A percentile compares a stretch with the other conserved stretches of the same genome.
Conservation (phyloP, 2,797 vertebrate species). For the Phalanger gymnotis region DNA sequence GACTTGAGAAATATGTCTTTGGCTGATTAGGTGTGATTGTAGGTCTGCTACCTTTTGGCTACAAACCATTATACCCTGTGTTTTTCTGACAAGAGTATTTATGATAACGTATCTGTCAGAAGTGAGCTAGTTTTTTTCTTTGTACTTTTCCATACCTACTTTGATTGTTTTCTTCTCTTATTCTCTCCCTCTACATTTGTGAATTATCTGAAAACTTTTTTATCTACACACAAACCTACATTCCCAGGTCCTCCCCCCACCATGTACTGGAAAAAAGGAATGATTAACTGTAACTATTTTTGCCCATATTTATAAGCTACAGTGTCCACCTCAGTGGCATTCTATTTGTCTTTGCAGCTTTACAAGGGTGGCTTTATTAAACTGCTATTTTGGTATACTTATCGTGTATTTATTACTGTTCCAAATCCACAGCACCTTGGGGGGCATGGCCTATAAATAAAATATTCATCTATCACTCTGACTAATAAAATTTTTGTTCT, state of each 20-base stretch:
- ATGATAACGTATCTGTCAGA: background rate
- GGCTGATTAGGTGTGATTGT: background rate
- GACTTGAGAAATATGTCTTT: background rate
- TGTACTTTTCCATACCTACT: background rate
- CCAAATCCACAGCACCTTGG: background rate
- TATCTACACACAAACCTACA: background rate
- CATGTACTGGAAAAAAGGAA: background rate
- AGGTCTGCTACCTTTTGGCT: background rate
- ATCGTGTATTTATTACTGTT: conserved; percentile 1
- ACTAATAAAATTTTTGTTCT: conserved; percentile 1
- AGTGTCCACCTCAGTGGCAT: background rate
- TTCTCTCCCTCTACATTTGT: background rate
- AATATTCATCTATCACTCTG: conserved; percentile 26
- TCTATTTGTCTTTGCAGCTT: background rate
- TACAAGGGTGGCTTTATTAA: conserved; percentile 15
- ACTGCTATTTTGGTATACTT: conserved; percentile 5
- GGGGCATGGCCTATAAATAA: conserved; percentile 13
- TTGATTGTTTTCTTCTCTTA: background rate
- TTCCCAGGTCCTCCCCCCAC: background rate
- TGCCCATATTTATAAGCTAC: background rate
- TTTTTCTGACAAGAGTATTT: background rate
- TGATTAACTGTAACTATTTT: too few relatives aligned
- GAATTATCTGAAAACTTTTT: background rate
- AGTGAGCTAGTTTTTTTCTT: conserved; percentile 1
- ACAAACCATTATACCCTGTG: background rate